Percentiles rank a stretch among this genome's conserved stretches.
Conservation (phyloP, 2,113 vertebrate species). For the Ovis aries region DNA sequence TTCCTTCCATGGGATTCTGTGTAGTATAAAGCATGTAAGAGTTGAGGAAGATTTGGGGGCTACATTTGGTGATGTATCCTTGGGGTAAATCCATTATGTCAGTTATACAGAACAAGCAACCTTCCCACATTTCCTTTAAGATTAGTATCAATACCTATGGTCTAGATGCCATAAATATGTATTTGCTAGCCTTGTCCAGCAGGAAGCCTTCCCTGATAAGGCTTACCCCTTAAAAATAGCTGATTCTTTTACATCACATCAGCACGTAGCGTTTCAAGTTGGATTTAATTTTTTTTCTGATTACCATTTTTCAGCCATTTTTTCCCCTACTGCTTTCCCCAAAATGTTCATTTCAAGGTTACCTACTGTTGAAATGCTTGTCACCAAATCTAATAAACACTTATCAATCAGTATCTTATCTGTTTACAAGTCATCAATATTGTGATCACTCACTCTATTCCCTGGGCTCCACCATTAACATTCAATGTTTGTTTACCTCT, state of each 20-base stretch:
- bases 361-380: background rate
- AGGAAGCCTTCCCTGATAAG: background rate
- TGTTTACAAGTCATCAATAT: background rate
- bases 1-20: background rate
- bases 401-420: background rate
- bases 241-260: background rate
- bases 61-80: background rate
- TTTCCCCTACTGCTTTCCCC: background rate
- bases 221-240: background rate
- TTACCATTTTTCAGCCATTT: background rate
- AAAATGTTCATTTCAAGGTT: background rate
- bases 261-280: background rate
- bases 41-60: background rate
- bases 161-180: background rate
- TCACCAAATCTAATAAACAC: constrained; percentile 8
- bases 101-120: background rate
- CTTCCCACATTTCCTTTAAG: background rate
- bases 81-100: background rate
- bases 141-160: background rate
- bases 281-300: background rate
- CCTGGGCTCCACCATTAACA: background rate
- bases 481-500: background rate
- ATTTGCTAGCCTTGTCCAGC: background rate
- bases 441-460: background rate
- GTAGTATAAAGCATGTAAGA: background rate